Percentiles rank a stretch among this genome's conserved stretches.
Evolutionary conservation across 2,888 invertebrate genomes (phyloP).

Genomic region (Limnephilus rhombicus): DNA sequence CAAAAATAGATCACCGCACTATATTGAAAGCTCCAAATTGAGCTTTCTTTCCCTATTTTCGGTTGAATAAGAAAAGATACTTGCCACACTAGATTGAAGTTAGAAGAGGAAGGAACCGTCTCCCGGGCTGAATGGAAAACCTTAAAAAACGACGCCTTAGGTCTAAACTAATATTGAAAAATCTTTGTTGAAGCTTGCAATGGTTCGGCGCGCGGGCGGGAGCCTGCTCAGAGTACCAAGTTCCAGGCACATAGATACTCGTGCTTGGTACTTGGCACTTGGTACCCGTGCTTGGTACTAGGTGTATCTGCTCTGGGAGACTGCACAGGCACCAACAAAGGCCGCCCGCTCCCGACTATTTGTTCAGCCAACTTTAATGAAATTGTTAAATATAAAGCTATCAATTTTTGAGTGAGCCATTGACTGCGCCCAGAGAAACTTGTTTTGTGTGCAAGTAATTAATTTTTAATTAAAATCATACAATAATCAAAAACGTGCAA

Average conservation of each 20-base stretch:
- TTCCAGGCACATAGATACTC: background rate
- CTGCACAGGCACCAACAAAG: slow-evolving; percentile 52
- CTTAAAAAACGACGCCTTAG: slow-evolving; percentile 59
- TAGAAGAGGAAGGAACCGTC: slow-evolving; percentile 34
- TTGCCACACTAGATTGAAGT: slow-evolving; percentile 37
- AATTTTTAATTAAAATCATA: background rate
- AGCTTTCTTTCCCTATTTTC: slow-evolving; percentile 39
- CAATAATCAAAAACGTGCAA: background rate
- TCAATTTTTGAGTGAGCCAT: slow-evolving; percentile 25
- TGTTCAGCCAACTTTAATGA: slow-evolving; percentile 62
- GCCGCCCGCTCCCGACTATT: slow-evolving; percentile 44
- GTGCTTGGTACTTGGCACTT: too few relatives aligned
- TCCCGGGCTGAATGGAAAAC: slow-evolving; percentile 51
- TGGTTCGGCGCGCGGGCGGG: background rate
- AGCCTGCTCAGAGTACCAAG: background rate
- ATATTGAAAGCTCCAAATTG: slow-evolving; percentile 42
- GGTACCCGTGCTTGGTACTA: background rate
- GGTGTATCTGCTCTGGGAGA: slow-evolving; percentile 43
- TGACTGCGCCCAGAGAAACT: background rate
- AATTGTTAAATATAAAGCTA: slow-evolving; percentile 62
- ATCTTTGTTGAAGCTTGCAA: slow-evolving; percentile 62
- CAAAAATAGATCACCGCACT: slow-evolving; percentile 32
- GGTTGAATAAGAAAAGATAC: slow-evolving; percentile 22
- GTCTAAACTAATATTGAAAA: slow-evolving; percentile 65
- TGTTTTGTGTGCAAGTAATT: slow-evolving; percentile 13